Evolutionary conservation across 2,888 invertebrate genomes (phyloP).

Genomic region (Gymnoscelis rufifasciata): DNA sequence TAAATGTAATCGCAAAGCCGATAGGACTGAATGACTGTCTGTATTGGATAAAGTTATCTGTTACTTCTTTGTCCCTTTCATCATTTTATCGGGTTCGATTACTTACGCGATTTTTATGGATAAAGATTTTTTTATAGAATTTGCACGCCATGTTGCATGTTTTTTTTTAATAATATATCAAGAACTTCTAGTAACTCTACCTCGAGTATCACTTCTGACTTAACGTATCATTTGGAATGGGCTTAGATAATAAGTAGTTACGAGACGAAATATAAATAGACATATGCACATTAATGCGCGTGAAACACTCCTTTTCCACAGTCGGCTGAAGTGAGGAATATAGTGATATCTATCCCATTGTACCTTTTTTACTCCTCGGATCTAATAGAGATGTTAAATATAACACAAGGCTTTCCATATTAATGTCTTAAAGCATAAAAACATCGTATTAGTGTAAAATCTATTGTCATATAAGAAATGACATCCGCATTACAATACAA

Average conservation of each 20-base stretch:
- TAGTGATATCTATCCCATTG: too few species aligned
- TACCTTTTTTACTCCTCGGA: too few species aligned
- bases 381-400: background rate
- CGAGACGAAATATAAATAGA: too few species aligned
- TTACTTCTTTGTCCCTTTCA: conserved; percentile 20
- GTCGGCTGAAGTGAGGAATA: too few species aligned
- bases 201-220: too few species aligned
- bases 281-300: too few species aligned
- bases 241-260: too few species aligned
- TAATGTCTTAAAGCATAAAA: conserved; percentile 4
- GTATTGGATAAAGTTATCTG: conserved; percentile 11
- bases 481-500: conserved; percentile 51
- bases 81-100: conserved; percentile 18
- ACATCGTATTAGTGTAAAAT: conserved; percentile 13
- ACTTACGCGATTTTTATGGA: conserved; percentile 5
- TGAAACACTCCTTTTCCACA: too few species aligned
- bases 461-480: conserved; percentile 35
- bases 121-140: background rate
- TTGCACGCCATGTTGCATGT: too few species aligned
- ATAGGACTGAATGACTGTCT: conserved; percentile 14
- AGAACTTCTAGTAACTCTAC: too few species aligned
- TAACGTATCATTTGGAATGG: too few species aligned
- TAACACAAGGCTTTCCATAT: conserved; percentile 13
- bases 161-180: too few species aligned
- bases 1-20: conserved; percentile 40